Evolutionary conservation across 2,113 vertebrate genomes (phyloP).

Genomic region (Columba janthina): DNA sequence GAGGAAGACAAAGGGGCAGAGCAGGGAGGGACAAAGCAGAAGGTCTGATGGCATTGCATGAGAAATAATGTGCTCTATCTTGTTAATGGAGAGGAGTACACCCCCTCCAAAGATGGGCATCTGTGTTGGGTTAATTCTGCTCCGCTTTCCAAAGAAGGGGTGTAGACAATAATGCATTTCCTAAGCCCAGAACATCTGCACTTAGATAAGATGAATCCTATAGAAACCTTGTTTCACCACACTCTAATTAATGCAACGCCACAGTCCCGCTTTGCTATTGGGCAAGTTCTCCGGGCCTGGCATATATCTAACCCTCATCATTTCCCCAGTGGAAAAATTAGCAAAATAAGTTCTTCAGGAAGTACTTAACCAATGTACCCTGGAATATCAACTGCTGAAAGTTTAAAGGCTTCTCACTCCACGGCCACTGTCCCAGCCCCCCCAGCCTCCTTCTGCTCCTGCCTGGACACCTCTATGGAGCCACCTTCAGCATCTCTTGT

Average conservation of each 20-base stretch:
- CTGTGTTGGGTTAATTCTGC: not conserved
- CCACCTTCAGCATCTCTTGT: not conserved
- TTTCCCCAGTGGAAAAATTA: not conserved
- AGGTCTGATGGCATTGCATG: not conserved
- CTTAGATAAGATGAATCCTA: not conserved
- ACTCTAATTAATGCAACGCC: not conserved
- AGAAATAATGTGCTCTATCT: not conserved
- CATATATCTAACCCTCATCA: not conserved
- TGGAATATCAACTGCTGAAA: not conserved
- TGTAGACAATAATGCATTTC: not conserved
- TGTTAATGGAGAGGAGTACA: not conserved
- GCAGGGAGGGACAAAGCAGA: not conserved
- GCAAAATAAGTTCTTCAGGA: not conserved
- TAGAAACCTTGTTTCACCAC: not conserved
- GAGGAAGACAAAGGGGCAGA: not conserved
- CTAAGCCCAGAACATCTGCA: not conserved
- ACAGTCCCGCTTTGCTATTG: not conserved
- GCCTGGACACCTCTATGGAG: not conserved
- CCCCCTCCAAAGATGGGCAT: not conserved
- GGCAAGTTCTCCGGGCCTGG: not conserved
- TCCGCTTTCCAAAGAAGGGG: not conserved
- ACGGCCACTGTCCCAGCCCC: not conserved
- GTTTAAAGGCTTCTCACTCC: not conserved
- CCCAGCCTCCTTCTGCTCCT: not conserved
- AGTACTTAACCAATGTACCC: not conserved